A percentile compares a stretch with the other conserved stretches of the same genome.
Conservation (phyloP, 2,113 vertebrate genomes). For the Tautogolabrus adspersus region DNA sequence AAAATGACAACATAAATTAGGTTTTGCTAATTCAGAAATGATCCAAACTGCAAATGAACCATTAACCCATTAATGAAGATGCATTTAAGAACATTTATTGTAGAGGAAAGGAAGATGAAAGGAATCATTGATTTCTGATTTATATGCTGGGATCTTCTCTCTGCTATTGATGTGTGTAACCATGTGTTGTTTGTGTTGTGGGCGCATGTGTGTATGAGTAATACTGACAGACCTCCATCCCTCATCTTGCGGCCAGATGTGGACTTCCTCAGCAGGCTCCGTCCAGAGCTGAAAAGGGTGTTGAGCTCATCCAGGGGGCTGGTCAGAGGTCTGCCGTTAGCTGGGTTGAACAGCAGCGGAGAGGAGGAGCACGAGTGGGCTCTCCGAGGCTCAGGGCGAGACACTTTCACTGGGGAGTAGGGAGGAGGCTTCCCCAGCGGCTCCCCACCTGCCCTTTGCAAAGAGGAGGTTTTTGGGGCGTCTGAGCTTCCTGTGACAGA, state of each 20-base stretch:
- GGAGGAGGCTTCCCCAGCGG: conserved; percentile 83
- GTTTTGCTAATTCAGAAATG: neutral
- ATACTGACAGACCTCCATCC: conserved; percentile 88
- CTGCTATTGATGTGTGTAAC: neutral
- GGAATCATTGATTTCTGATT: neutral
- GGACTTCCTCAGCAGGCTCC: conserved; percentile 91
- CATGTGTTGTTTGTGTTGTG: neutral
- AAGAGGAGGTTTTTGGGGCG: conserved; percentile 79
- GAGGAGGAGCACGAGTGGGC: conserved; percentile 86
- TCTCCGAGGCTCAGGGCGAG: conserved; percentile 86
- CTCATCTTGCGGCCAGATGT: conserved; percentile 90
- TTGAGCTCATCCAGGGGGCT: conserved; percentile 96
- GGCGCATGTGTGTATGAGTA: neutral
- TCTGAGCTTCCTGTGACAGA: conserved; percentile 81
- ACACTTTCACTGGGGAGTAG: conserved; percentile 87
- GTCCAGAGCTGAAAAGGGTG: conserved; percentile 94
- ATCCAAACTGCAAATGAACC: too few relatives aligned
- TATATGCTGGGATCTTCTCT: neutral
- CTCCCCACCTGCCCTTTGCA: conserved; percentile 75
- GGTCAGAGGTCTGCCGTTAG: conserved; percentile 87
- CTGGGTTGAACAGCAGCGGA: conserved; percentile 88
- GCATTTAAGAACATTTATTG: conserved; percentile 7
- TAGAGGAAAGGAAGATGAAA: neutral
- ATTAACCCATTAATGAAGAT: neutral
- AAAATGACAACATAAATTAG: conserved; percentile 30